phyloP scores from a whole-genome alignment of 2,888 invertebrate species.

The Junonia oenone region DNA sequence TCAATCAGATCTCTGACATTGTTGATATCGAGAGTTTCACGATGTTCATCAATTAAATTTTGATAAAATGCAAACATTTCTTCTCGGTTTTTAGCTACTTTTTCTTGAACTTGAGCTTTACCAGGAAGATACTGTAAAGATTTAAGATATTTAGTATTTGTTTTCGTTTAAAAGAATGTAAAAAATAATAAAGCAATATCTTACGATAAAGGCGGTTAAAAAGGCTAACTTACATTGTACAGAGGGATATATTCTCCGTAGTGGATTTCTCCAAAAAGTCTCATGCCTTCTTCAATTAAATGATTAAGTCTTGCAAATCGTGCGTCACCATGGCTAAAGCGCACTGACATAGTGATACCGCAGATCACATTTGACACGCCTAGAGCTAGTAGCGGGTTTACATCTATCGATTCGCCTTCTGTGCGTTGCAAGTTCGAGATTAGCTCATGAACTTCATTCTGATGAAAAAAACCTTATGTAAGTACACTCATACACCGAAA shows the following conservation, averaged over 20 bases:
- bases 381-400: conserved; percentile 87
- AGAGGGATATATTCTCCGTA: conserved; percentile 91
- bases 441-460: conserved; percentile 88
- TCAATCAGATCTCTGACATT: conserved; percentile 92
- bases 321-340: conserved; percentile 88
- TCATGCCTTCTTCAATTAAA: conserved; percentile 95
- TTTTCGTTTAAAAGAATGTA: background rate
- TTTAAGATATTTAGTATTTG: background rate
- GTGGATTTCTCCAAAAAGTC: conserved; percentile 89
- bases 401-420: conserved; percentile 84
- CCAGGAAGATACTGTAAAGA: conserved; percentile 79
- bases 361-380: conserved; percentile 95
- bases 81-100: conserved; percentile 84
- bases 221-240: conserved; percentile 70
- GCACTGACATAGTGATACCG: conserved; percentile 92
- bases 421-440: conserved; percentile 82
- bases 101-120: conserved; percentile 81
- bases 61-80: conserved; percentile 93
- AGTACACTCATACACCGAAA: conserved; percentile 1
- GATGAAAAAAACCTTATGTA: conserved; percentile 34
- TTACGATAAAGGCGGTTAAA: background rate
- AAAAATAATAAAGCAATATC: background rate
- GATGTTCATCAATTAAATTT: conserved; percentile 90
- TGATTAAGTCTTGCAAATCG: conserved; percentile 89
- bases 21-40: conserved; percentile 85